phyloP scores from a whole-genome alignment of 2,888 invertebrate genomes.

The Miltochrista miniata region DNA sequence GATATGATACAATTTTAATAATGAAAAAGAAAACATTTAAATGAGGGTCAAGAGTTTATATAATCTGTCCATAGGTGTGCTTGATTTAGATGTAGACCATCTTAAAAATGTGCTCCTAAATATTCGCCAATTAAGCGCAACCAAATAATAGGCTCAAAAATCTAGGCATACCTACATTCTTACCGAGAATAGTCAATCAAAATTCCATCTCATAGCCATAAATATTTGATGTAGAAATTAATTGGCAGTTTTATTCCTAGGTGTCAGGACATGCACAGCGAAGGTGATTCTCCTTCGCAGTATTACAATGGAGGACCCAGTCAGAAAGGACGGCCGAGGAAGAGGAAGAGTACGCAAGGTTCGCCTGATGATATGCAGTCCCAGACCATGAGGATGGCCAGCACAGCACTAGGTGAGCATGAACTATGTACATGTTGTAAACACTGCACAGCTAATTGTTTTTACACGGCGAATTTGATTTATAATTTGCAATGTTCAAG shows the following conservation, averaged over 20 bases:
- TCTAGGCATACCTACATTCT: conserved; percentile 22
- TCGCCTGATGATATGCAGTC: conserved; percentile 86
- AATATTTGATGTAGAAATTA: conserved; percentile 8
- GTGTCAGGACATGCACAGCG: conserved; percentile 73
- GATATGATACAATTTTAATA: too few relatives aligned
- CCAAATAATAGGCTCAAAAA: conserved; percentile 22
- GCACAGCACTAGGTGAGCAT: conserved; percentile 86
- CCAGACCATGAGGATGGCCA: conserved; percentile 87
- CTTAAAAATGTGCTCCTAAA: conserved; percentile 13
- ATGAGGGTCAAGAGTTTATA: neutral
- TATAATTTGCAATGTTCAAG: conserved; percentile 23
- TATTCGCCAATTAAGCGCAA: conserved; percentile 33
- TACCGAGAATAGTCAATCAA: conserved; percentile 32
- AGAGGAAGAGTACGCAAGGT: conserved; percentile 86
- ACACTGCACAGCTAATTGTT: neutral
- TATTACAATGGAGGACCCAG: conserved; percentile 86
- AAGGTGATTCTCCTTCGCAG: conserved; percentile 84
- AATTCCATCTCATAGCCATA: conserved; percentile 24
- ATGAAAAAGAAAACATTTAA: too few relatives aligned
- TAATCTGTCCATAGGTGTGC: conserved; percentile 3
- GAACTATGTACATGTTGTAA: neutral
- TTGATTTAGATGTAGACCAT: conserved; percentile 3
- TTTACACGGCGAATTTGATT: conserved; percentile 8
- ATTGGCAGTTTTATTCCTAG: conserved; percentile 36
- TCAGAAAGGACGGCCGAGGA: conserved; percentile 91